These are phyloP conservation scores for Oegoconia quadripuncta DNA, from an alignment of 2,888 invertebrate species.

Conservation along the genomic window DNA sequence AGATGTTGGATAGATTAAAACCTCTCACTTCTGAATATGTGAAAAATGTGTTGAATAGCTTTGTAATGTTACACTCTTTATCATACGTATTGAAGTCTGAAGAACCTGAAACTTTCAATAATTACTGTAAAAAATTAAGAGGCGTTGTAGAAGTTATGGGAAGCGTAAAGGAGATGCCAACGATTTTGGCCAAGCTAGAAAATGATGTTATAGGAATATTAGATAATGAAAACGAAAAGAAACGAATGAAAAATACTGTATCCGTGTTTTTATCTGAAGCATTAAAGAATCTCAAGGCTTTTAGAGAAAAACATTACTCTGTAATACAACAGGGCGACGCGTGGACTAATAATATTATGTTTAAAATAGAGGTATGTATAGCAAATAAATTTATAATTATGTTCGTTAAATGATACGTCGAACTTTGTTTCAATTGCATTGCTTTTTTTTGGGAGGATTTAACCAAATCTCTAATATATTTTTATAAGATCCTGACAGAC, in stretches of 20 bases:
- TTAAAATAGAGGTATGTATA: conserved; percentile 21
- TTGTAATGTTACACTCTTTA: conserved; percentile 34
- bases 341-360: conserved; percentile 32
- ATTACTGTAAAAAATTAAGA: conserved; percentile 15
- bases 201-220: conserved; percentile 1
- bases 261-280: not conserved
- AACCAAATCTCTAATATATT: too few species aligned
- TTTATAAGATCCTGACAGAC: too few species aligned
- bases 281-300: conserved; percentile 4
- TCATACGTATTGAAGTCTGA: conserved; percentile 33
- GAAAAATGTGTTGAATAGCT: conserved; percentile 28
- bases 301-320: conserved; percentile 19
- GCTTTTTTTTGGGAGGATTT: too few species aligned
- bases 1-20: conserved; percentile 30
- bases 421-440: too few species aligned
- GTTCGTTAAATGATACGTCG: too few species aligned
- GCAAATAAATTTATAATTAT: too few species aligned
- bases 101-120: conserved; percentile 24
- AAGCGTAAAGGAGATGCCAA: not conserved
- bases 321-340: conserved; percentile 29
- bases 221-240: not conserved
- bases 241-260: not conserved
- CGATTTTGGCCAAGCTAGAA: conserved; percentile 6
- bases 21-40: conserved; percentile 13
- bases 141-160: conserved; percentile 13